Percentiles rank a stretch among this genome's conserved stretches.
phyloP scores from a whole-genome alignment of 2,888 invertebrate genomes.

The Coenonympha arcania region DNA sequence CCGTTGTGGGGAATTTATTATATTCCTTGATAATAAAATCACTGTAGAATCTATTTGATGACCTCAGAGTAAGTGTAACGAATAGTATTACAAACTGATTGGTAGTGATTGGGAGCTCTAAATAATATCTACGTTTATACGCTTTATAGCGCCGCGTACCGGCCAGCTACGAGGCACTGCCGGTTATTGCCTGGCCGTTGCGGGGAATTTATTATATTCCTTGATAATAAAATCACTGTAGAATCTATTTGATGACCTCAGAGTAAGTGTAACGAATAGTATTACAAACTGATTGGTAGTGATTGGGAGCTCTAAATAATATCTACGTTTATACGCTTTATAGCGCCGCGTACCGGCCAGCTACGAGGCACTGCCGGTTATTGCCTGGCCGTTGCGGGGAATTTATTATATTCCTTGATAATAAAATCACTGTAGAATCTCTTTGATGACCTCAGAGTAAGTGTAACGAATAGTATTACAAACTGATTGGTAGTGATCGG shows the following conservation, averaged over 20 bases:
- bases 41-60: background rate
- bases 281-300: background rate
- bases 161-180: conserved; percentile 28
- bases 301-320: conserved; percentile 24
- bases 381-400: background rate
- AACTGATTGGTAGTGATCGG: background rate
- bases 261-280: no score
- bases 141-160: conserved; percentile 39
- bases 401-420: background rate
- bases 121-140: conserved; percentile 28
- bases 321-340: conserved; percentile 33
- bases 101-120: conserved; percentile 15
- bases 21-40: background rate
- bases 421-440: background rate
- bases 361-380: conserved; percentile 25
- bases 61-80: background rate
- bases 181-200: background rate
- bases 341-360: conserved; percentile 34
- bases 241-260: background rate
- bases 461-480: no score
- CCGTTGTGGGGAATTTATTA: background rate
- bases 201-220: background rate
- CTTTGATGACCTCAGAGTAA: background rate
- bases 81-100: background rate
- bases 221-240: background rate